A percentile compares a stretch with the other conserved stretches of the same genome.
phyloP scores from a whole-genome alignment of 1,140 invertebrate species.

The Diorhabda elongata region DNA sequence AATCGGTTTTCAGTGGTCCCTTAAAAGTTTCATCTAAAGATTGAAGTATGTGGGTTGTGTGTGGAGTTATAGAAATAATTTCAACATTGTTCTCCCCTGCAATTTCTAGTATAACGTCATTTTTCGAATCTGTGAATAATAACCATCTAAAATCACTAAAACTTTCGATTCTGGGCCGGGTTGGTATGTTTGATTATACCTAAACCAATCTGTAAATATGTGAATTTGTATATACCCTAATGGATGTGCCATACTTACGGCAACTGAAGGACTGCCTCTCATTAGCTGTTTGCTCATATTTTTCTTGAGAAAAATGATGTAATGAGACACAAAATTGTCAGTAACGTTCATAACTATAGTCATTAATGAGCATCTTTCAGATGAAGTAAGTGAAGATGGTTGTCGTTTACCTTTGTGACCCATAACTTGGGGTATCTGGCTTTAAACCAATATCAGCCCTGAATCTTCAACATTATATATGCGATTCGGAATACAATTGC shows the following conservation, averaged over 20 bases:
- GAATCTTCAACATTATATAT: too few species aligned
- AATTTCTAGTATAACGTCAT: background rate
- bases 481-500: too few species aligned
- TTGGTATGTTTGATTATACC: background rate
- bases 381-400: background rate
- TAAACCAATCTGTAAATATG: background rate
- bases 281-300: constrained; percentile 35
- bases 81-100: constrained; percentile 36
- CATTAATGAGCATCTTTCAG: background rate
- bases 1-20: constrained; percentile 31
- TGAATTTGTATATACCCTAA: constrained; percentile 1
- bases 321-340: background rate
- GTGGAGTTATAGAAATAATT: constrained; percentile 41
- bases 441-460: too few species aligned
- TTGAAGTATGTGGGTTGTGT: constrained; percentile 44
- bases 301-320: constrained; percentile 39
- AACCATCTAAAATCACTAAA: too few species aligned
- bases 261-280: constrained; percentile 38
- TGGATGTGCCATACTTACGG: constrained; percentile 35
- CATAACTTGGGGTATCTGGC: too few species aligned
- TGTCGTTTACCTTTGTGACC: background rate
- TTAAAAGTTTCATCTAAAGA: constrained; percentile 43
- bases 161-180: background rate
- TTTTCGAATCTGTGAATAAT: too few species aligned
- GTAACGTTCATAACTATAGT: background rate